These are phyloP conservation scores for Botia kubotai DNA, from an alignment of 2,797 vertebrate genomes.

Conservation along the genomic window DNA sequence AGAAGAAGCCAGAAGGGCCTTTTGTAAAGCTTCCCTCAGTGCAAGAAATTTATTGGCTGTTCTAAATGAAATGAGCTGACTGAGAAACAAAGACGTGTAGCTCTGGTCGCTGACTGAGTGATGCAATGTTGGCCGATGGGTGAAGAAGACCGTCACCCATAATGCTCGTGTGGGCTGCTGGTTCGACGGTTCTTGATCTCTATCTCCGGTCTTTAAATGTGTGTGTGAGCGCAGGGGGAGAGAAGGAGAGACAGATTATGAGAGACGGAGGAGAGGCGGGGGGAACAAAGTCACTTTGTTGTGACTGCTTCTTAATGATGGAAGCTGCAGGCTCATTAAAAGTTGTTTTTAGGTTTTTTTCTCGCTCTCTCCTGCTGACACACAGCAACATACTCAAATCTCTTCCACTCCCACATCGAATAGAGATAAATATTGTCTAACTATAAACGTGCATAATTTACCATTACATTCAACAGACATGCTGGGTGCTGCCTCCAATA, in stretches of 20 bases:
- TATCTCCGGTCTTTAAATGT: slow-evolving; percentile 43
- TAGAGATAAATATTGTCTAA: slow-evolving; percentile 40
- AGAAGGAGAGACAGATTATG: slow-evolving; percentile 29
- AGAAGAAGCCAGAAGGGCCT: not conserved
- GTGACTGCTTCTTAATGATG: slow-evolving; percentile 61
- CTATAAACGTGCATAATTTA: slow-evolving; percentile 40
- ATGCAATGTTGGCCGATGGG: slow-evolving; percentile 27
- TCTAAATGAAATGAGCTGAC: slow-evolving; percentile 26
- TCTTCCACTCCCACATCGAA: slow-evolving; percentile 25
- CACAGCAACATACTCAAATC: slow-evolving; percentile 1
- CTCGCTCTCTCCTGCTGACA: slow-evolving; percentile 28
- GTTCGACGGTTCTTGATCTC: slow-evolving; percentile 54
- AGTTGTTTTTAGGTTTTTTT: slow-evolving; percentile 29
- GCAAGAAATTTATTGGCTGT: slow-evolving; percentile 7
- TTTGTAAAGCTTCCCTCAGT: not conserved
- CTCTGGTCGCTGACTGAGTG: slow-evolving; percentile 2
- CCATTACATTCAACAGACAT: slow-evolving; percentile 40
- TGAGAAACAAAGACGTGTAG: not conserved
- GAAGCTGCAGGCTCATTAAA: slow-evolving; percentile 59
- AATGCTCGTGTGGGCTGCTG: slow-evolving; percentile 22
- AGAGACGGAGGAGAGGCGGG: slow-evolving; percentile 36
- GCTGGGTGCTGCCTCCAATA: slow-evolving; percentile 21
- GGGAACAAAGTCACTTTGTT: slow-evolving; percentile 60
- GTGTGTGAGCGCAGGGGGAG: slow-evolving; percentile 14
- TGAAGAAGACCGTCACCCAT: slow-evolving; percentile 11